phyloP scores from a whole-genome alignment of 2,113 vertebrate species.

The Cebus imitator region DNA sequence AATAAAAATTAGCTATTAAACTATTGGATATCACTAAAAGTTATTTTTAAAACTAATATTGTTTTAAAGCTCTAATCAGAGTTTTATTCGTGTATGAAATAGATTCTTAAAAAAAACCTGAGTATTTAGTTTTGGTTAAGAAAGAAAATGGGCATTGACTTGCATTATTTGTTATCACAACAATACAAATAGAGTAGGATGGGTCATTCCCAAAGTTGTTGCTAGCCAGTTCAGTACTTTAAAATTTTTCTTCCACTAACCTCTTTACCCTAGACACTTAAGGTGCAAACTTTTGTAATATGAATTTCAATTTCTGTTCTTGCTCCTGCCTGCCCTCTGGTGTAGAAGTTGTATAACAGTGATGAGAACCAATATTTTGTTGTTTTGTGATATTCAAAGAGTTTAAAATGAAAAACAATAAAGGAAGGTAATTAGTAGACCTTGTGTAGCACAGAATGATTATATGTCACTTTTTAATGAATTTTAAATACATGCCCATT shows the following conservation, averaged over 20 bases:
- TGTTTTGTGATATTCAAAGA: not conserved
- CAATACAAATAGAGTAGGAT: not conserved
- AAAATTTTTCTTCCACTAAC: not conserved
- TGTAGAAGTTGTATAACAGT: slow-evolving; percentile 11
- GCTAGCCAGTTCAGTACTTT: not conserved
- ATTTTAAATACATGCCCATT: not conserved
- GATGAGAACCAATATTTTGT: not conserved
- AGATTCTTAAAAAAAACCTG: not conserved
- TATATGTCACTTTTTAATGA: not conserved
- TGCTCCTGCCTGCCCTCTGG: slow-evolving; percentile 70
- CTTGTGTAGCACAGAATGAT: not conserved
- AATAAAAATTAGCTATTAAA: not conserved
- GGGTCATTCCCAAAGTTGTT: not conserved
- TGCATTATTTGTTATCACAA: not conserved
- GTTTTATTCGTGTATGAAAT: not conserved
- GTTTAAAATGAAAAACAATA: not conserved
- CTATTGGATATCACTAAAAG: not conserved
- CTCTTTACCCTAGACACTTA: not conserved
- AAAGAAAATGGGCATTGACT: not conserved
- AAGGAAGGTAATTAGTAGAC: not conserved
- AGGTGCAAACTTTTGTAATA: not conserved
- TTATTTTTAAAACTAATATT: slow-evolving; percentile 3
- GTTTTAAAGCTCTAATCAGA: not conserved
- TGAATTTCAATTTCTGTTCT: slow-evolving; percentile 43
- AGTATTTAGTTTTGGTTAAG: not conserved